Evolutionary conservation across 2,113 vertebrate genomes (phyloP).

Genomic region (Myotis lucifugus): DNA sequence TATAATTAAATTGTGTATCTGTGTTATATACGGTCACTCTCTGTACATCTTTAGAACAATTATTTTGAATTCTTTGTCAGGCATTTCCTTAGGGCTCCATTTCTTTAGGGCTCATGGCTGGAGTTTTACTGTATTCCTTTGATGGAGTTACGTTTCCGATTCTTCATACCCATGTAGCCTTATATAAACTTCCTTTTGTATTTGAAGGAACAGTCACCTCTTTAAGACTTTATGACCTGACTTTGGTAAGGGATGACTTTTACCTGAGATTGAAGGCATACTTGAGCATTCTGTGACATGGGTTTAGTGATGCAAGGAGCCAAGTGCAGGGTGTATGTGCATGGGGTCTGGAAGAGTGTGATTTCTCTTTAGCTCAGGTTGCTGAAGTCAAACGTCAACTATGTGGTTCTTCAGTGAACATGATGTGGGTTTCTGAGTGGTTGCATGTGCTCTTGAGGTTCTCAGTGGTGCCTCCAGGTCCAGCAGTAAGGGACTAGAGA

Average conservation of each 20-base stretch:
- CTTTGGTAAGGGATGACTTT: neutral
- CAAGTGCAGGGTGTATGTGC: neutral
- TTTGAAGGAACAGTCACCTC: neutral
- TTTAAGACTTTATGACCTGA: neutral
- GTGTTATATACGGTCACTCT: neutral
- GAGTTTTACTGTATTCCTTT: neutral
- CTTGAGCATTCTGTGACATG: neutral
- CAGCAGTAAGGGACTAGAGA: neutral
- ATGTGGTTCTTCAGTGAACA: neutral
- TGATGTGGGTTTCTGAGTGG: neutral
- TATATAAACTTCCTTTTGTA: neutral
- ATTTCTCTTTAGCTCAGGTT: neutral
- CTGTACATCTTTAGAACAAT: neutral
- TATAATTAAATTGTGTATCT: neutral
- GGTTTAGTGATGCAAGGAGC: neutral
- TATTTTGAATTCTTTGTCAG: neutral
- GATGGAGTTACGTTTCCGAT: neutral
- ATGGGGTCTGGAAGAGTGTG: neutral
- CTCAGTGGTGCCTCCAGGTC: neutral
- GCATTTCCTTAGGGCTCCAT: neutral
- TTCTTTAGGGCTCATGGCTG: neutral
- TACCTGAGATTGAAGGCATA: neutral
- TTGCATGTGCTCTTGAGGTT: neutral
- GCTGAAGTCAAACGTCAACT: neutral
- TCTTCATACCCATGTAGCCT: neutral